These are phyloP conservation scores for Lepidochrysops patricia DNA, from an alignment of 2,888 invertebrate species.

Conservation along the genomic window DNA sequence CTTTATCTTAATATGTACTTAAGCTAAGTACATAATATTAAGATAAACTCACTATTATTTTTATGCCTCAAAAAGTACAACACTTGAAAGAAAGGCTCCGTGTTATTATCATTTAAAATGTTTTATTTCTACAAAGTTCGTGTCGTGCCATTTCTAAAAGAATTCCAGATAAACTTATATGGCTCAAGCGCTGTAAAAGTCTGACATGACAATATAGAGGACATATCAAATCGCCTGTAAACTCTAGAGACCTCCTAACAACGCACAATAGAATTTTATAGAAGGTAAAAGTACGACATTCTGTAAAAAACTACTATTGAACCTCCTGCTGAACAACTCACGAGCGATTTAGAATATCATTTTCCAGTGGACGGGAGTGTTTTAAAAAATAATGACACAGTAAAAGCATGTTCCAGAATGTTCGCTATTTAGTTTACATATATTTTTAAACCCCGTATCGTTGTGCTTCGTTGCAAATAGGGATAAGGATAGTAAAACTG, in stretches of 20 bases:
- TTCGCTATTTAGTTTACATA: neutral
- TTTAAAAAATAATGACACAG: conserved; percentile 3
- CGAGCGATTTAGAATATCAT: conserved; percentile 6
- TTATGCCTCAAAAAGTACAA: neutral
- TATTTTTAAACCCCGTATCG: neutral
- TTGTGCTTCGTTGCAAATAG: neutral
- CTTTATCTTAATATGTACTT: too few species aligned
- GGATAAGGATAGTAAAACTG: neutral
- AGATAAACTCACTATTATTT: too few species aligned
- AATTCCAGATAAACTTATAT: neutral
- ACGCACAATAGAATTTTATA: conserved; percentile 26
- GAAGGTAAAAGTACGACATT: conserved; percentile 23
- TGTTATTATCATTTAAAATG: conserved; percentile 1
- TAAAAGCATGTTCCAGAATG: neutral
- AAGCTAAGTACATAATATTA: too few species aligned
- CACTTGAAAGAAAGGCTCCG: neutral
- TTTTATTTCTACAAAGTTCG: neutral
- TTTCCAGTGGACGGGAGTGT: conserved; percentile 4
- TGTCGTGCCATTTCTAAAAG: neutral
- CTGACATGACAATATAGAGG: conserved; percentile 24
- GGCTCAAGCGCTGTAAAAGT: conserved; percentile 22
- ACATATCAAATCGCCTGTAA: conserved; percentile 24
- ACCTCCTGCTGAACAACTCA: neutral
- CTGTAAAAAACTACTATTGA: conserved; percentile 8
- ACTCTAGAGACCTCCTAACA: conserved; percentile 23